Conservation (phyloP, 2,797 vertebrate species). For the Sternotherus odoratus region DNA sequence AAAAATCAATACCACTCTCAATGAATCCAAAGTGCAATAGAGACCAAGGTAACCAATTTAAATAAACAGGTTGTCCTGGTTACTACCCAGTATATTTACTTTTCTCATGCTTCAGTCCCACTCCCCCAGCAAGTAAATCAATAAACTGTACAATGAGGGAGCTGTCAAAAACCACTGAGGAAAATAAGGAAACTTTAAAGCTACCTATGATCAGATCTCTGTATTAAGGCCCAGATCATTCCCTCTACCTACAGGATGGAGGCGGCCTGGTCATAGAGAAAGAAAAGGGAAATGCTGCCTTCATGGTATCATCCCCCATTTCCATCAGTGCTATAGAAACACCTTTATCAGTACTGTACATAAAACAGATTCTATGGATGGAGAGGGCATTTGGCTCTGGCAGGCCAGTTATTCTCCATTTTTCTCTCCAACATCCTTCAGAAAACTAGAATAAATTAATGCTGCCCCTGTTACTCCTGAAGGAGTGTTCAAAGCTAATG, state of each 20-base stretch:
- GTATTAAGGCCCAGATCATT: neutral
- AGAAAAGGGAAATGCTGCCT: neutral
- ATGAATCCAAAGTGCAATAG: neutral
- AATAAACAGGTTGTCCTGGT: neutral
- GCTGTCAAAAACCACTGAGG: neutral
- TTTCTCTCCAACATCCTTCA: neutral
- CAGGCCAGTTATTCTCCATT: neutral
- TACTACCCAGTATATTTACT: neutral
- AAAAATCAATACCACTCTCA: neutral
- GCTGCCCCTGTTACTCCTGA: neutral
- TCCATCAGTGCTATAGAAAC: neutral
- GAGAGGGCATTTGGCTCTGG: neutral
- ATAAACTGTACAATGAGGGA: neutral
- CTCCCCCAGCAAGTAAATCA: neutral
- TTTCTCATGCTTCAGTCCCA: neutral
- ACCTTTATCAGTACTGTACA: neutral
- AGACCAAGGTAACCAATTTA: neutral
- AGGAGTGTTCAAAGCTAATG: neutral
- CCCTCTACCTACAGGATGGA: neutral
- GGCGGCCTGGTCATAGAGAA: neutral
- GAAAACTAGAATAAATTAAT: neutral
- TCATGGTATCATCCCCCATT: conserved; percentile 5
- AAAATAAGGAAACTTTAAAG: neutral
- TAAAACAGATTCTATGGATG: neutral
- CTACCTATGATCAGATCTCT: neutral